Conservation (phyloP, 2,888 invertebrate species). For the Venusia cambrica region DNA sequence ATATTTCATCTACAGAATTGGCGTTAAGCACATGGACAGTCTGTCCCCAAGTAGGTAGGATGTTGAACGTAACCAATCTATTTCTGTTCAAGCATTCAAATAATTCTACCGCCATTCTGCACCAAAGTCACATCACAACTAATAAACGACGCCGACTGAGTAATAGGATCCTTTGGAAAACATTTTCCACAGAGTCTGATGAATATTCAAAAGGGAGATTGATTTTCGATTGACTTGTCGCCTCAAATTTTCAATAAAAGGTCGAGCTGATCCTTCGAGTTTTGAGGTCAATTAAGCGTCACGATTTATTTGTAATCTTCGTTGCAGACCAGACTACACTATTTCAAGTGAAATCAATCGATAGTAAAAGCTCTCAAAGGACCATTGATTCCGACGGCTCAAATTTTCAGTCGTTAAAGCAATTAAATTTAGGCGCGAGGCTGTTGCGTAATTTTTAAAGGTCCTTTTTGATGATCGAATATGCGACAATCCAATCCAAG, state of each 20-base stretch:
- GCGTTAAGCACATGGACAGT: conserved; percentile 38
- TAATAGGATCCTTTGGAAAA: conserved; percentile 20
- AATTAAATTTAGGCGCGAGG: conserved; percentile 16
- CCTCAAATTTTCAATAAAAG: conserved; percentile 28
- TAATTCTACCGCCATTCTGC: conserved; percentile 29
- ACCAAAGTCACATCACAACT: conserved; percentile 17
- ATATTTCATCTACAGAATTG: conserved; percentile 42
- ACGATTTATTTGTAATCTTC: conserved; percentile 1
- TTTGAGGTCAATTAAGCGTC: conserved; percentile 14
- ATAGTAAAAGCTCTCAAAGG: conserved; percentile 5
- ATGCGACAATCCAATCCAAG: conserved; percentile 34
- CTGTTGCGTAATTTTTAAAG: conserved; percentile 27
- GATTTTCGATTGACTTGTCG: conserved; percentile 33
- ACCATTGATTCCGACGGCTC: conserved; percentile 7
- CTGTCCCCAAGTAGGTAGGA: conserved; percentile 30
- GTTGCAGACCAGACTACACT: conserved; percentile 1
- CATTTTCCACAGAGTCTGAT: conserved; percentile 18
- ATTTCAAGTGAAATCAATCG: conserved; percentile 11
- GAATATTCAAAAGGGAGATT: conserved; percentile 38
- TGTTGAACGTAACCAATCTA: conserved; percentile 41
- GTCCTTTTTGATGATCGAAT: conserved; percentile 30
- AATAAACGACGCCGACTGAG: conserved; percentile 16
- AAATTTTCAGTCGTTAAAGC: conserved; percentile 11
- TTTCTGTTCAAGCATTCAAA: conserved; percentile 48
- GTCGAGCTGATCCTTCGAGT: conserved; percentile 25